Conservation (phyloP, 2,888 invertebrate genomes). For the Lasioglossum figueresi region DNA sequence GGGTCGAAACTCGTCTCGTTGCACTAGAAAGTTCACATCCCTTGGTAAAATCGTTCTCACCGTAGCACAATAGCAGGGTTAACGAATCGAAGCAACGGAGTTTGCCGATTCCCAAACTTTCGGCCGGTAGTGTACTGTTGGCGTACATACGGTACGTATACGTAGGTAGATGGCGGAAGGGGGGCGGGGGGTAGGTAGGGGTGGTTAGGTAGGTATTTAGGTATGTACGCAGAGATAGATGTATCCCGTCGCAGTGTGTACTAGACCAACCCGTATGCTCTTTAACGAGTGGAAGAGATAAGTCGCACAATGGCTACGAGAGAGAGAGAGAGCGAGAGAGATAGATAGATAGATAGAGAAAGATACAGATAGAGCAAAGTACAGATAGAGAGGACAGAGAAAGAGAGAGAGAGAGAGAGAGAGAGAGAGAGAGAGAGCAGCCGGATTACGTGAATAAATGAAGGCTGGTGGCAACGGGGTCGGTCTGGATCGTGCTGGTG, state of each 20-base stretch:
- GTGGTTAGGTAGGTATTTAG: constrained; percentile 29
- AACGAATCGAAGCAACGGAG: neutral
- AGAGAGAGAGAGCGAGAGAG: neutral
- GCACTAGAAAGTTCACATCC: neutral
- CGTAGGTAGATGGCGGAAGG: neutral
- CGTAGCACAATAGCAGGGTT: neutral
- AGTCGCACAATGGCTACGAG: constrained; percentile 58
- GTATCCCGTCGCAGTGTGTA: constrained; percentile 53
- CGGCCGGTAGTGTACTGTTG: constrained; percentile 1
- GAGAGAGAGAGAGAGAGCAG: constrained; percentile 12
- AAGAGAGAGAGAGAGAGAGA: constrained; percentile 9
- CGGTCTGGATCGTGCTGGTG: constrained; percentile 31
- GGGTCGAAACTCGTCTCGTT: neutral
- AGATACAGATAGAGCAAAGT: neutral
- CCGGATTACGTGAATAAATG: constrained; percentile 61
- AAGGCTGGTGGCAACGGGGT: constrained; percentile 52
- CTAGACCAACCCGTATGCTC: constrained; percentile 69
- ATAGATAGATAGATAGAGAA: neutral
- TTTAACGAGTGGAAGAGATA: constrained; percentile 64
- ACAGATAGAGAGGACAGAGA: constrained; percentile 22
- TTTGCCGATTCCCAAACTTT: neutral
- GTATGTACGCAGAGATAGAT: constrained; percentile 59
- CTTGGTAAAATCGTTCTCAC: neutral
- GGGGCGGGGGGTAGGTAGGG: constrained; percentile 9
- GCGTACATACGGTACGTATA: constrained; percentile 17